phyloP scores from a whole-genome alignment of 2,888 invertebrate genomes.

The Phyllotreta cruciferae region DNA sequence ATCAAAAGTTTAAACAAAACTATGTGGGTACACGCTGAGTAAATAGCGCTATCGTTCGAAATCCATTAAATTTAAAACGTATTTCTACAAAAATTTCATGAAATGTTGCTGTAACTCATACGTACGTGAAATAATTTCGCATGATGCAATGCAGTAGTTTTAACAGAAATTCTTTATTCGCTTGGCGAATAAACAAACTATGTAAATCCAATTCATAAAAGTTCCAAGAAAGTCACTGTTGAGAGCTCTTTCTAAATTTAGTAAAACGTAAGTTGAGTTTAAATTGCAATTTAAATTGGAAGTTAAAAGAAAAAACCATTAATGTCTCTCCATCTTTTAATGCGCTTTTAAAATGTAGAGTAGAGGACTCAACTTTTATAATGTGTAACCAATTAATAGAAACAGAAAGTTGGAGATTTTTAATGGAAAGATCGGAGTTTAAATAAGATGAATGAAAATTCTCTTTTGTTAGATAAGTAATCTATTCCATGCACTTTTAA shows the following conservation, averaged over 20 bases:
- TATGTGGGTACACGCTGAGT: no score
- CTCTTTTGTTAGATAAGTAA: no score
- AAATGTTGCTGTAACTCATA: no score
- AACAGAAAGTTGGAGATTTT: conserved; percentile 1
- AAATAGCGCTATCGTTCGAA: no score
- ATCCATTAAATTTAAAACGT: no score
- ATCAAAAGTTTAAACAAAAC: no score
- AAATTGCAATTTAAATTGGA: conserved; percentile 25
- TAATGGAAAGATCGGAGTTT: neutral
- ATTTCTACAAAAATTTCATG: no score
- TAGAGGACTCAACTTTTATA: conserved; percentile 3
- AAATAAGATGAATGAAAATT: neutral
- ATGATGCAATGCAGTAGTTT: no score
- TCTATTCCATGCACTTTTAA: no score
- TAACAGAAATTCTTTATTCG: no score
- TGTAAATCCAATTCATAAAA: conserved; percentile 8
- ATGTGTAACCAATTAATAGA: conserved; percentile 13
- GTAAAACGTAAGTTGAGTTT: conserved; percentile 27
- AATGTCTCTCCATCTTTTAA: conserved; percentile 7
- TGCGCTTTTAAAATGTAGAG: conserved; percentile 9
- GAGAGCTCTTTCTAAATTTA: conserved; percentile 5
- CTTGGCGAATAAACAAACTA: no score
- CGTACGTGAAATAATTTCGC: no score
- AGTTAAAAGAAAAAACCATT: conserved; percentile 23
- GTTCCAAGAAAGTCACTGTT: conserved; percentile 3